A percentile compares a stretch with the other conserved stretches of the same genome.
Conservation (phyloP, 2,113 vertebrate species). For the Macroglossus sobrinus region DNA sequence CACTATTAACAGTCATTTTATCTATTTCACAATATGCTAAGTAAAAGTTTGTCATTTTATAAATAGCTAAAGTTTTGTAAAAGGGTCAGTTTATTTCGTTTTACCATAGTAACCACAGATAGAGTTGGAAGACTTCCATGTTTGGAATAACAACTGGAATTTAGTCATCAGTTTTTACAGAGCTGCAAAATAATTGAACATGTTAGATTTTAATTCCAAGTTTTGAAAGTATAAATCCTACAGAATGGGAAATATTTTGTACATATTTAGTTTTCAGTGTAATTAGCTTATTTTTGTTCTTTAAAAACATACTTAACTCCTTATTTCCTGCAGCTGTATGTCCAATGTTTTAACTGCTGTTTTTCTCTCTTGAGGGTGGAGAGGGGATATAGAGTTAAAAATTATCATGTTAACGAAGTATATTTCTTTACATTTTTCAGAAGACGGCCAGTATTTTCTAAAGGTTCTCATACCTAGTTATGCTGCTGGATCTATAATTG, state of each 20-base stretch:
- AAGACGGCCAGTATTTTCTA: conserved; percentile 94
- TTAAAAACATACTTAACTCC: conserved; percentile 10
- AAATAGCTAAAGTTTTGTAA: conserved; percentile 72
- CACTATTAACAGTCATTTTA: conserved; percentile 71
- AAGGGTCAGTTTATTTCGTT: conserved; percentile 62
- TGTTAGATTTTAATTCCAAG: conserved; percentile 62
- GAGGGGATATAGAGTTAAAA: conserved; percentile 58
- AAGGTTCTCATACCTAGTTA: conserved; percentile 95
- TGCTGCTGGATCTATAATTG: conserved; percentile 95
- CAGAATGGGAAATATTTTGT: conserved; percentile 58
- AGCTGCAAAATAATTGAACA: conserved; percentile 56
- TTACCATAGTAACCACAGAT: conserved; percentile 63
- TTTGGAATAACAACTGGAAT: conserved; percentile 74
- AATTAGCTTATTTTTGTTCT: conserved; percentile 43
- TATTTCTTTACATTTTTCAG: conserved; percentile 87
- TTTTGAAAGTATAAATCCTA: conserved; percentile 45
- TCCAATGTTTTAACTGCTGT: conserved; percentile 41
- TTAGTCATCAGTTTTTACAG: conserved; percentile 70
- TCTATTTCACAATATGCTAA: conserved; percentile 67
- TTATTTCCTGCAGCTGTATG: conserved; percentile 62
- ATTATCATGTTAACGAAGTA: conserved; percentile 77
- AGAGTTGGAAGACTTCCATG: conserved; percentile 53
- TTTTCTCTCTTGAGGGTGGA: conserved; percentile 74
- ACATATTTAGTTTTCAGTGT: conserved; percentile 41
- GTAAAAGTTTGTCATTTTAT: conserved; percentile 73